These are phyloP conservation scores for Cyrtonyx montezumae DNA, from an alignment of 2,113 vertebrate species.

Conservation along the genomic window DNA sequence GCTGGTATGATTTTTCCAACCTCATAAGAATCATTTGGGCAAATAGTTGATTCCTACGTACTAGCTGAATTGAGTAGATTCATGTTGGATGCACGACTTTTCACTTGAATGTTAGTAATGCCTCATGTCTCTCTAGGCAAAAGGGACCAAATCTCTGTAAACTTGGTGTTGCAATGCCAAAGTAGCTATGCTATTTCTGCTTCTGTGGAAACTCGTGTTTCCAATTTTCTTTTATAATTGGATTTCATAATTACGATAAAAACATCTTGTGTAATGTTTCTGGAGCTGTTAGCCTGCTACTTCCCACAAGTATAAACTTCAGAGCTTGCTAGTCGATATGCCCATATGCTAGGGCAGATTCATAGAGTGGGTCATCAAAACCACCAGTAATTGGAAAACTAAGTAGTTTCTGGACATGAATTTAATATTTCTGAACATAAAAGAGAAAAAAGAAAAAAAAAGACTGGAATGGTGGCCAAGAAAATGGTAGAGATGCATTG, in stretches of 20 bases:
- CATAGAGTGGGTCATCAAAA: background rate
- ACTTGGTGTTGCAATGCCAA: background rate
- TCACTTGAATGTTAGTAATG: background rate
- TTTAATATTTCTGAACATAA: background rate
- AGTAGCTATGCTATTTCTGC: background rate
- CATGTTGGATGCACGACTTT: background rate
- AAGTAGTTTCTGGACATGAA: background rate
- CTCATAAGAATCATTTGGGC: background rate
- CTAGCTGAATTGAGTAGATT: background rate
- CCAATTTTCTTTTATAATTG: background rate
- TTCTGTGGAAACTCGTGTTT: background rate
- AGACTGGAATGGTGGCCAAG: background rate
- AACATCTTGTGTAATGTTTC: background rate
- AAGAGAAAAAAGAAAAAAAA: conserved; percentile 30
- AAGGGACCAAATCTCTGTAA: background rate
- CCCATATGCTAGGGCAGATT: background rate
- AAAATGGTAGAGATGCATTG: background rate
- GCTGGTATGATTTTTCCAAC: background rate
- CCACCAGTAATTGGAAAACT: background rate
- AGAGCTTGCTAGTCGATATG: background rate
- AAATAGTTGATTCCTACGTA: background rate
- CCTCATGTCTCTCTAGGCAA: background rate
- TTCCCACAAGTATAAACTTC: background rate
- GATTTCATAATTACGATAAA: background rate
- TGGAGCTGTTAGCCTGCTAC: conserved; percentile 25